Evolutionary conservation across 2,113 vertebrate species (phyloP).

Genomic region (Vireo altiloquus): DNA sequence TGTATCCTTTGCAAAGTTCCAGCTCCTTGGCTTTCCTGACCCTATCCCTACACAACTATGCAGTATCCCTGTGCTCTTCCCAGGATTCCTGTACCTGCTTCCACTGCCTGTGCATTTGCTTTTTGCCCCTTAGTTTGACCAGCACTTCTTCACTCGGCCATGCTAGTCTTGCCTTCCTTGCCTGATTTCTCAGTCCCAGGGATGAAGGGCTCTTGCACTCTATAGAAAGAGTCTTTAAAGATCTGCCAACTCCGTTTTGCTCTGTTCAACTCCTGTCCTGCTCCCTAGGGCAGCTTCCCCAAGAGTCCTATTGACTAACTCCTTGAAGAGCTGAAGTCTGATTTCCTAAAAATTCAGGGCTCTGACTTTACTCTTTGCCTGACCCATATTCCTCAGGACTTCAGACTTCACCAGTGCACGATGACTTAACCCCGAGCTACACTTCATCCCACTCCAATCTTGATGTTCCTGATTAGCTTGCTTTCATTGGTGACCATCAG

Average conservation of each 20-base stretch:
- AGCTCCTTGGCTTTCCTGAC: not conserved
- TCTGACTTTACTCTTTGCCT: not conserved
- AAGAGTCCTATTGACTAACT: not conserved
- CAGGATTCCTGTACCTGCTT: not conserved
- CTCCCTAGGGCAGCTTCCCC: not conserved
- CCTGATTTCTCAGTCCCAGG: rapidly evolving
- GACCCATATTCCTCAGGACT: not conserved
- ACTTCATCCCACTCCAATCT: not conserved
- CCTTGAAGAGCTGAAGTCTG: not conserved
- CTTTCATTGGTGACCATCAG: not conserved
- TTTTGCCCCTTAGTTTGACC: not conserved
- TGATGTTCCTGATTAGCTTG: not conserved
- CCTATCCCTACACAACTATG: not conserved
- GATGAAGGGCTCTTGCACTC: not conserved
- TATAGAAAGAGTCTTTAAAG: not conserved
- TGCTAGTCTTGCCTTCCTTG: not conserved
- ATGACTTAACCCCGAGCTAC: not conserved
- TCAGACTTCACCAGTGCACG: not conserved
- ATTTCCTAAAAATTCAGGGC: not conserved
- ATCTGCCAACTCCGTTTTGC: not conserved
- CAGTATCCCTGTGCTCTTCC: not conserved
- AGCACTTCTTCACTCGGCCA: not conserved
- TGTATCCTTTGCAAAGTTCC: not conserved
- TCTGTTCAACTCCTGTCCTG: not conserved
- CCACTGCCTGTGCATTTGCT: not conserved